These are phyloP conservation scores for Aphaenogaster floridana DNA, from an alignment of 1,140 invertebrate species.

Conservation along the genomic window DNA sequence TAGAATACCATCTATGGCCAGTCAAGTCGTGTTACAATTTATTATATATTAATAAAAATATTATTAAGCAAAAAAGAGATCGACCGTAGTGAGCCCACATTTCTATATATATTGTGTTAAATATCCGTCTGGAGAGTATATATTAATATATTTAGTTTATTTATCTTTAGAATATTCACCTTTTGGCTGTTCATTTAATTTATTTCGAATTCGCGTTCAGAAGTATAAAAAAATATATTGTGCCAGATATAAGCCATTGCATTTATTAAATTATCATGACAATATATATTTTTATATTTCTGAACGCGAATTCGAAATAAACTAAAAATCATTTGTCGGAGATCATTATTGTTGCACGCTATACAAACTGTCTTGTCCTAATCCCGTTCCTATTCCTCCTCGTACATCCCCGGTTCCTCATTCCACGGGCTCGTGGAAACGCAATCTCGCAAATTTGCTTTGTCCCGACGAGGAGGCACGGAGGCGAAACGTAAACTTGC, in stretches of 20 bases:
- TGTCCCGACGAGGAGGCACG: conserved; percentile 67
- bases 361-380: conserved; percentile 62
- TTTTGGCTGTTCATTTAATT: no score
- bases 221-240: no score
- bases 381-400: conserved; percentile 67
- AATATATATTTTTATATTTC: not conserved
- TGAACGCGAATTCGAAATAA: not conserved
- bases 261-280: not conserved
- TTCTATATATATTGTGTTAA: no score
- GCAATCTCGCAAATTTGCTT: conserved; percentile 82
- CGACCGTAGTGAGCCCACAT: no score
- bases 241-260: not conserved
- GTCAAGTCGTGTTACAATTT: no score
- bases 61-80: no score
- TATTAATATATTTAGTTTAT: no score
- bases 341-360: conserved; percentile 39
- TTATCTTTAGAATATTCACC: no score
- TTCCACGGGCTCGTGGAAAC: conserved; percentile 75
- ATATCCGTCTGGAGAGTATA: no score
- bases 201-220: no score
- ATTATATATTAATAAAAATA: no score
- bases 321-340: conserved; percentile 56
- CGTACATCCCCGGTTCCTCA: conserved; percentile 63
- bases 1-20: no score
- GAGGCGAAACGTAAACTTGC: conserved; percentile 68